Evolutionary conservation across 2,888 invertebrate genomes (phyloP), one percentile per base, ranked within the genome.

Genomic region (Drosophila infuscata): DNA sequence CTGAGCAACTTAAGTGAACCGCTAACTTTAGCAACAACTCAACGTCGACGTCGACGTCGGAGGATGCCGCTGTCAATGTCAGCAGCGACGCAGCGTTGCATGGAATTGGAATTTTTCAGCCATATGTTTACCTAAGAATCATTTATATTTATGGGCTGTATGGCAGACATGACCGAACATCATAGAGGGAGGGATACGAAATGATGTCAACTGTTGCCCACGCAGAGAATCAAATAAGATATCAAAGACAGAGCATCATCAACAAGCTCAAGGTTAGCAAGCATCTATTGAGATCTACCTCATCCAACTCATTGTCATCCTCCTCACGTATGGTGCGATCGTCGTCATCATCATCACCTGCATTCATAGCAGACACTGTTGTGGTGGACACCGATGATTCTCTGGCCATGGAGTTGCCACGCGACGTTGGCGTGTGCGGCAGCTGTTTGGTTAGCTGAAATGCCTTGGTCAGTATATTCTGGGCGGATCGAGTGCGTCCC

Each of bases 391-490:
- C 86, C 32, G 91, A 87, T 17, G 88, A 80, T 43, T 92, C 92
- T 58, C 92, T 83, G 43, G 86, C 86, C 77, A 92, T 67, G 6
- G 93, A 93, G 60, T 87, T 92, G 74, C 74, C 93, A 62, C 92
- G 88, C 12, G 92, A 94, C 70, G 85, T 93, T 79, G 91, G 93
- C 81, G 92, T 93, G 38, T 90, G 91, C 15, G 93, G 93, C 82
- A 93, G 74, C 48, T 87, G 91, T 66, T 92, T 92, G 81, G 94
- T 96, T 87, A 96, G 93, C 89, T 96, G 96, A 92, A 96, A 97
- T 1, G 97, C 97, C 91, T 96, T 96, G 64, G 97, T 97, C 94
- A 96, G 95, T 76, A 97, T 97, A 91, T 97, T 97, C 33, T 96
- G 96, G 0, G 96, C 96, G 77, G 97, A 97, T 75, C 95, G 95